Evolutionary conservation across 2,888 invertebrate genomes (phyloP).

Genomic region (Drosophila antonietae): DNA sequence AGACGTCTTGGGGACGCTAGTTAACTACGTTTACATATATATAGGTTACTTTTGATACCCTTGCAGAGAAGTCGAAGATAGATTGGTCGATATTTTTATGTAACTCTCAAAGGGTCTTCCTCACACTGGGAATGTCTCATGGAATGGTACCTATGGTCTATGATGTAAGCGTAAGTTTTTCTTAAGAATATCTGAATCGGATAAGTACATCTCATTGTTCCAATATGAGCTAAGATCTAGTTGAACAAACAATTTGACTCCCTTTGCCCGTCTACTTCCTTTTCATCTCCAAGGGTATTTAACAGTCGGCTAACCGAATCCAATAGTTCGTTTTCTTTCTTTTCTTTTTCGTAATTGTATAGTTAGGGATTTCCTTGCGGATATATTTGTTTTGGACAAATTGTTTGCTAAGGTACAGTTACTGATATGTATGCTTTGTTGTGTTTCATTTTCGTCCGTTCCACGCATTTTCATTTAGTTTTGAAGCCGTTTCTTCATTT

Average conservation of each 20-base stretch:
- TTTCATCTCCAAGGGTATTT: slow-evolving; percentile 14
- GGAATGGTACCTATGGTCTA: neutral
- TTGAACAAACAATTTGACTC: neutral
- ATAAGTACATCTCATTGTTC: neutral
- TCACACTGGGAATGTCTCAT: neutral
- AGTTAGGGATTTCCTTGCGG: slow-evolving; percentile 24
- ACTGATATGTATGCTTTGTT: slow-evolving; percentile 77
- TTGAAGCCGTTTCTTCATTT: neutral
- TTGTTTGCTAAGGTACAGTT: slow-evolving; percentile 81
- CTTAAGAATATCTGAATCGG: neutral
- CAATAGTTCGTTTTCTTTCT: too few relatives aligned
- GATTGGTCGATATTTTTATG: neutral
- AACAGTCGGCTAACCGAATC: slow-evolving; percentile 23
- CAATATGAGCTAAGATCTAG: neutral
- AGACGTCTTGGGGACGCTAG: slow-evolving; percentile 54
- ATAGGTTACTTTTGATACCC: slow-evolving; percentile 11
- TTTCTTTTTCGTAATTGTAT: slow-evolving; percentile 16
- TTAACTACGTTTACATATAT: slow-evolving; percentile 54
- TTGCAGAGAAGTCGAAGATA: neutral
- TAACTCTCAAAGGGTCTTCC: neutral
- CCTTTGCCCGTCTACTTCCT: neutral
- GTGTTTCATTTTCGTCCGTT: slow-evolving; percentile 20
- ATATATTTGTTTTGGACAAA: slow-evolving; percentile 43
- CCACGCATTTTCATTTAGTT: neutral
- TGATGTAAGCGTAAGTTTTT: too few relatives aligned